phyloP scores from a whole-genome alignment of 2,888 invertebrate species.

The Philhelius pedissequus region DNA sequence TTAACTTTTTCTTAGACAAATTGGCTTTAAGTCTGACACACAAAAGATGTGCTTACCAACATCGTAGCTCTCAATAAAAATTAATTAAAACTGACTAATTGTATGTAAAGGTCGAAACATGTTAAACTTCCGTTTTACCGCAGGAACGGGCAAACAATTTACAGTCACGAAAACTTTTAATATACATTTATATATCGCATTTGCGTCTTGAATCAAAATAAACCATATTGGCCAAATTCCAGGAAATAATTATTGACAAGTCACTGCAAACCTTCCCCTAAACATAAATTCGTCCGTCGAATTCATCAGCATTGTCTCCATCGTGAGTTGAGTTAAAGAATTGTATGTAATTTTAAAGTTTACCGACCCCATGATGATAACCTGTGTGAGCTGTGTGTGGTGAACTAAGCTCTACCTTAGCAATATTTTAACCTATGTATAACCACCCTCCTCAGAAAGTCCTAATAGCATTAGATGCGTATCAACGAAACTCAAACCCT shows the following conservation, averaged over 20 bases:
- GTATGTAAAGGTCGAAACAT: no score
- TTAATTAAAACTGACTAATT: no score
- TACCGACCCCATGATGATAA: conserved; percentile 48
- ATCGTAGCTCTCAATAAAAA: no score
- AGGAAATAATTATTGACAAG: conserved; percentile 26
- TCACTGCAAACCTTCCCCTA: conserved; percentile 3
- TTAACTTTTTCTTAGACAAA: no score
- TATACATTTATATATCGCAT: background rate
- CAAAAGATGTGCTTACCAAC: no score
- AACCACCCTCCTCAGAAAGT: conserved; percentile 5
- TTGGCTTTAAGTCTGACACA: no score
- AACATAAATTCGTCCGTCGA: background rate
- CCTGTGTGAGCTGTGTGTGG: conserved; percentile 11
- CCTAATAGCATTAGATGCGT: conserved; percentile 64
- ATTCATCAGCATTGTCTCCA: conserved; percentile 12
- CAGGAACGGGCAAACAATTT: background rate
- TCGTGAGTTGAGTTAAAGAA: background rate
- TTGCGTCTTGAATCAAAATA: background rate
- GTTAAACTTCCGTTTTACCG: background rate
- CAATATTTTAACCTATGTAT: background rate
- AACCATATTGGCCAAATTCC: conserved; percentile 5
- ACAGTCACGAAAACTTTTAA: background rate
- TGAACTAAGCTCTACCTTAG: background rate
- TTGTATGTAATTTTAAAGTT: conserved; percentile 65
- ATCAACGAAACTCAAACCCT: conserved; percentile 55